These are phyloP conservation scores for Geodia barretti DNA, from an alignment of 37 sponge, comb jelly and placozoan species.

Conservation along the genomic window DNA sequence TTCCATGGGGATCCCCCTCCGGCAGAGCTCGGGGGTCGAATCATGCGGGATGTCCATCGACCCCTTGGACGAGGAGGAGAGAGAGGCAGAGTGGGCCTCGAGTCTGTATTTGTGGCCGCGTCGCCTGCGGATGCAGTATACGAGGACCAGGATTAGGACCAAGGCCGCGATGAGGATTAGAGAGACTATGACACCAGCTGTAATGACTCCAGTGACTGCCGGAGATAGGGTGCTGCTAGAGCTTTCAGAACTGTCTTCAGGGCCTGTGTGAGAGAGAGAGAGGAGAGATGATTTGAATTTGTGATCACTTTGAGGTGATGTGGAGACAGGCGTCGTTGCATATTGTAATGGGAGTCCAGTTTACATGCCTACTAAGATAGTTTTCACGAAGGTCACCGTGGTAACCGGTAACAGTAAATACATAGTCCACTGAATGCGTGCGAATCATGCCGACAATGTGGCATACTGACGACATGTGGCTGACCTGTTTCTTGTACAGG, in stretches of 20 bases:
- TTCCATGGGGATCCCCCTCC: not conserved
- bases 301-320: too few relatives aligned
- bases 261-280: too few relatives aligned
- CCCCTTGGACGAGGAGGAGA: not conserved
- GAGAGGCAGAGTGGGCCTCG: not conserved
- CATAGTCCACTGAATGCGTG: too few relatives aligned
- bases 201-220: not conserved
- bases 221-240: too few relatives aligned
- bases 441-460: not conserved
- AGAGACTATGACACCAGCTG: not conserved
- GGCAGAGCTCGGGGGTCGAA: conserved; percentile 20
- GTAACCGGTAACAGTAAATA: too few relatives aligned
- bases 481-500: not conserved
- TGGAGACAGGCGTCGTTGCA: too few relatives aligned
- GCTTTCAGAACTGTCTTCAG: too few relatives aligned
- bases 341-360: too few relatives aligned
- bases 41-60: not conserved
- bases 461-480: not conserved
- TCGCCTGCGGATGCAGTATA: not conserved
- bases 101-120: not conserved
- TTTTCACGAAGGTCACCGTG: too few relatives aligned
- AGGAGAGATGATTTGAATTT: too few relatives aligned
- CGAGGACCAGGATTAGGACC: not conserved
- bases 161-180: conserved; percentile 1
- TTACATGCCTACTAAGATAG: too few relatives aligned